Percentiles rank a stretch among this genome's conserved stretches.
These are phyloP conservation scores for Microtus oregoni DNA, from an alignment of 2,113 vertebrate genomes.

Conservation along the genomic window DNA sequence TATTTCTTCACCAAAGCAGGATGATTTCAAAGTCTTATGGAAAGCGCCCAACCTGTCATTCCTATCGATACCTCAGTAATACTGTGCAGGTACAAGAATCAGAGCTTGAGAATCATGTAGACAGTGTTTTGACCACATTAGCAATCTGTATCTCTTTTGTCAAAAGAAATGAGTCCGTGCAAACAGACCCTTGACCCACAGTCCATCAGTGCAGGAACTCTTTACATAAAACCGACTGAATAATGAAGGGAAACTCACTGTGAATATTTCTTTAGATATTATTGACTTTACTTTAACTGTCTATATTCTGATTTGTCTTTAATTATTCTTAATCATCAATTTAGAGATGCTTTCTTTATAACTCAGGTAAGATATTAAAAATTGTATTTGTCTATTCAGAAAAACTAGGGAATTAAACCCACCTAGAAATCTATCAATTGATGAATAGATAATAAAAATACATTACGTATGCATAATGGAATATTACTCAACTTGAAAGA, in stretches of 20 bases:
- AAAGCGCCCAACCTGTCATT: background rate
- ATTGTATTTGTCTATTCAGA: background rate
- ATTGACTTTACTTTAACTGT: background rate
- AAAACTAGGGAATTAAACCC: background rate
- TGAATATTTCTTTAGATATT: slow-evolving; percentile 24
- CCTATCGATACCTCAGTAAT: background rate
- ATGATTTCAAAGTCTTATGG: background rate
- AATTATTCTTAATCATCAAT: background rate
- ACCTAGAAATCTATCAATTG: background rate
- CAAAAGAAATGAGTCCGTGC: background rate
- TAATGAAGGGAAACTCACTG: background rate
- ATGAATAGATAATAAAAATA: background rate
- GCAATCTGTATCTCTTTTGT: background rate
- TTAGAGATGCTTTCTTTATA: background rate
- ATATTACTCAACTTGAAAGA: background rate
- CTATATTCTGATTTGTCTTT: background rate
- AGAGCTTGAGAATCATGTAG: background rate
- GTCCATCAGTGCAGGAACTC: background rate
- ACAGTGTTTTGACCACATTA: background rate
- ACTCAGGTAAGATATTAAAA: background rate
- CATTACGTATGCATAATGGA: too few relatives aligned
- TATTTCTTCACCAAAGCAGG: background rate
- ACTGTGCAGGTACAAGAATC: background rate
- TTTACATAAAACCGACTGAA: background rate
- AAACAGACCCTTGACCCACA: background rate